Percentiles rank a stretch among this genome's conserved stretches.
These are phyloP conservation scores for Scaptomyza reducta DNA, from an alignment of 2,888 invertebrate genomes.

Conservation along the genomic window DNA sequence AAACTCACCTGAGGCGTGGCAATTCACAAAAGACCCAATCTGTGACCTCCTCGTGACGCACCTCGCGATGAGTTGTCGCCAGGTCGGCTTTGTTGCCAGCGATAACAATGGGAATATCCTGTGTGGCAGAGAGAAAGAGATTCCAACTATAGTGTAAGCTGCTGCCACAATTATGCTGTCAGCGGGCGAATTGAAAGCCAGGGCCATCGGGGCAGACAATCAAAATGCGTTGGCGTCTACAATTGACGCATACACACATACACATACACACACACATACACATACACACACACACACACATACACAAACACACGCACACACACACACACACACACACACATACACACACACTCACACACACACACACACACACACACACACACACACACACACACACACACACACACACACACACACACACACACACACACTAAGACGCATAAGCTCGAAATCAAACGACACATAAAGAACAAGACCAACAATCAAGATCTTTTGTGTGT, in stretches of 20 bases:
- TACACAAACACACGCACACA: not conserved
- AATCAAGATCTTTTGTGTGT: not conserved
- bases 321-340: constrained; percentile 47
- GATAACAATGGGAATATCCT: constrained; percentile 93
- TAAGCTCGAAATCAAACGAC: constrained; percentile 12
- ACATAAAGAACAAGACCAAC: constrained; percentile 4
- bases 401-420: too few relatives aligned
- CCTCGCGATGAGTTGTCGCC: constrained; percentile 88
- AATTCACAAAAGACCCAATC: constrained; percentile 92
- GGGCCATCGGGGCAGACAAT: constrained; percentile 29
- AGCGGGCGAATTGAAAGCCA: constrained; percentile 30
- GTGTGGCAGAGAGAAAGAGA: constrained; percentile 66
- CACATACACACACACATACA: constrained; percentile 47
- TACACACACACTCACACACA: too few relatives aligned
- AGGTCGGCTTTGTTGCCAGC: constrained; percentile 94
- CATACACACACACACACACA: too few relatives aligned
- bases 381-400: constrained; percentile 45
- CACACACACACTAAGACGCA: not conserved
- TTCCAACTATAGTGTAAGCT: constrained; percentile 15
- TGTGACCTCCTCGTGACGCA: constrained; percentile 90
- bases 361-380: constrained; percentile 46
- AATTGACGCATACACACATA: constrained; percentile 60
- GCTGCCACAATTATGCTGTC: constrained; percentile 8
- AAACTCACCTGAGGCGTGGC: constrained; percentile 88
- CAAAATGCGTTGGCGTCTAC: constrained; percentile 35